Evolutionary conservation across 2,797 vertebrate genomes (phyloP).

Genomic region (Gymnopithys bicolor): DNA sequence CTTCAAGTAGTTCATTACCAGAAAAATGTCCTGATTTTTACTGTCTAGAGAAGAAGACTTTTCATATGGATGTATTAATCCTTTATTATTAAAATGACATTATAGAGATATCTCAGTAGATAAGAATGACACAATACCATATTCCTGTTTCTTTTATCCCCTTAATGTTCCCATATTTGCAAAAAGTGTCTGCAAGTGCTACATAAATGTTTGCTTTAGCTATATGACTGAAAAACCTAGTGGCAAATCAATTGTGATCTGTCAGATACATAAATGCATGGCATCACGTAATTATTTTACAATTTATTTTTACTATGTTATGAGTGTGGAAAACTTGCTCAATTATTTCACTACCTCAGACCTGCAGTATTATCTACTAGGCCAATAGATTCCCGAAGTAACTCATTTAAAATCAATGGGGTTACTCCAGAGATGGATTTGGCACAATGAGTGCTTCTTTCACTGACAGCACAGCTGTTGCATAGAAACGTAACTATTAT

Average conservation of each 20-base stretch:
- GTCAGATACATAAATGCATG: background rate
- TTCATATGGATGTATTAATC: background rate
- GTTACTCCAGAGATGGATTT: slow-evolving; percentile 51
- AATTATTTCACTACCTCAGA: slow-evolving; percentile 49
- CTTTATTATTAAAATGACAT: background rate
- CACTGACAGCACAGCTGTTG: slow-evolving; percentile 60
- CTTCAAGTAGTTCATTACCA: background rate
- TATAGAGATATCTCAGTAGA: background rate
- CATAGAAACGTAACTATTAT: slow-evolving; percentile 42
- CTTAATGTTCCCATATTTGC: background rate
- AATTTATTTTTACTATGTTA: background rate
- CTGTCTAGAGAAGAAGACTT: background rate
- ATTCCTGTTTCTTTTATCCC: background rate
- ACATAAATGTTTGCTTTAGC: background rate
- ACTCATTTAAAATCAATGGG: slow-evolving; percentile 49
- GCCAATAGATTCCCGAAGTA: slow-evolving; percentile 46
- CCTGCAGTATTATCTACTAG: slow-evolving; percentile 16
- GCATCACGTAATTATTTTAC: background rate
- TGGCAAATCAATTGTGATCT: background rate
- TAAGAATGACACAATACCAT: background rate
- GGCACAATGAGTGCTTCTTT: slow-evolving; percentile 35
- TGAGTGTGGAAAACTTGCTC: slow-evolving; percentile 10
- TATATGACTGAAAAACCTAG: background rate
- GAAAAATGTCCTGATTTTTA: background rate
- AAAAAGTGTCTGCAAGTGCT: background rate